Conservation (phyloP, 2,888 invertebrate genomes). For the Lasioglossum oenotherae region DNA sequence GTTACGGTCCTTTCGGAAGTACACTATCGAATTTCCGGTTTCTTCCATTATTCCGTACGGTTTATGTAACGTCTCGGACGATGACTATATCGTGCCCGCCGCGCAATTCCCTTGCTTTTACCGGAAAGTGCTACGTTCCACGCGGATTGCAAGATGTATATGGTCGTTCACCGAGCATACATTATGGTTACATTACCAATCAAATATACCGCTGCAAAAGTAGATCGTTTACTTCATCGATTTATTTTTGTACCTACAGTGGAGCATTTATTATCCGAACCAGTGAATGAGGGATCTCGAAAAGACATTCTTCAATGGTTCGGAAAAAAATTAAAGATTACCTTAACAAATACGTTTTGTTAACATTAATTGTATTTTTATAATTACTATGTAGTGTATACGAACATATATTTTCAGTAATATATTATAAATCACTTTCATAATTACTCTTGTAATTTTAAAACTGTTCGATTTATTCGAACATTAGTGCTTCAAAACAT, state of each 20-base stretch:
- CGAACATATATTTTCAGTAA: no score
- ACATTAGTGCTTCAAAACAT: no score
- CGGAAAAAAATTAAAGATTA: no score
- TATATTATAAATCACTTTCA: no score
- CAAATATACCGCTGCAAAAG: neutral
- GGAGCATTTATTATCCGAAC: no score
- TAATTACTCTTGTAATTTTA: no score
- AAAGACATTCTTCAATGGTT: no score
- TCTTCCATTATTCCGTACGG: conserved; percentile 66
- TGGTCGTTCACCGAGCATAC: neutral
- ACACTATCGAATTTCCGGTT: conserved; percentile 70
- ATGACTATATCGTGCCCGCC: conserved; percentile 22
- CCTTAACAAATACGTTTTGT: no score
- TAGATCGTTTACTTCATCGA: neutral
- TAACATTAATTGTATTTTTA: no score
- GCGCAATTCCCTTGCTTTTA: conserved; percentile 47
- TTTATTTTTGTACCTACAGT: neutral
- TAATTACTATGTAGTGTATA: no score
- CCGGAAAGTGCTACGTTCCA: conserved; percentile 17
- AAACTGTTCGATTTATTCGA: no score
- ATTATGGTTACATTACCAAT: neutral
- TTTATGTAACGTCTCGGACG: conserved; percentile 56
- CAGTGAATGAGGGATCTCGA: no score
- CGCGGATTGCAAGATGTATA: neutral
- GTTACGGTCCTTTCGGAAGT: conserved; percentile 73